Conservation (phyloP, 2,113 vertebrate genomes). For the Mystacornis crossleyi region DNA sequence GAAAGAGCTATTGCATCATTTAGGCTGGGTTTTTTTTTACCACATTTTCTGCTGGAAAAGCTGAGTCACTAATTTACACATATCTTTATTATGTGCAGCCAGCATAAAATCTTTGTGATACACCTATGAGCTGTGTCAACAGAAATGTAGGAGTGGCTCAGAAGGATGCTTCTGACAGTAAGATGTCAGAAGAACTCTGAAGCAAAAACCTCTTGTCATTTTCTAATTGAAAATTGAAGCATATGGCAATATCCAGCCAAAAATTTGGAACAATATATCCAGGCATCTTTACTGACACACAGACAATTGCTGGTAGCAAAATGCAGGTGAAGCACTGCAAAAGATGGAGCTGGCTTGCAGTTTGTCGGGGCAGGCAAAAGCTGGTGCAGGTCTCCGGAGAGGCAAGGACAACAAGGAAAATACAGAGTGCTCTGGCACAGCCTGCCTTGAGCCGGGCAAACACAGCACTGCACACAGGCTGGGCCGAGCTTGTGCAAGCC, state of each 20-base stretch:
- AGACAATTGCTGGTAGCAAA: neutral
- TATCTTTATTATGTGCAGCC: neutral
- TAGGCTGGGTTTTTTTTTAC: fast-evolving
- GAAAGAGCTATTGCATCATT: neutral
- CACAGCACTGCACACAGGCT: fast-evolving
- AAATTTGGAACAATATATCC: neutral
- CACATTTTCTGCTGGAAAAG: neutral
- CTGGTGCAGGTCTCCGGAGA: neutral
- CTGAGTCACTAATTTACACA: neutral
- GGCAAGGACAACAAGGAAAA: fast-evolving
- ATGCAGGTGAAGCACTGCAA: neutral
- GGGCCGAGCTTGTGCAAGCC: neutral
- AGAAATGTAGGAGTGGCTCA: neutral
- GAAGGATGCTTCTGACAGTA: fast-evolving
- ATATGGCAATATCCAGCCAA: fast-evolving
- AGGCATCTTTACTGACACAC: neutral
- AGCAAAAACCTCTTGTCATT: neutral
- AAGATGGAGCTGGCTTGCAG: neutral
- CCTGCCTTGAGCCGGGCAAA: fast-evolving
- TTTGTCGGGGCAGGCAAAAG: neutral
- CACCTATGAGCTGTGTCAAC: neutral
- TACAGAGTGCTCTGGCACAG: fast-evolving
- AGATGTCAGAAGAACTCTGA: neutral
- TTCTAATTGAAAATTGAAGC: neutral
- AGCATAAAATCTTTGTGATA: neutral